Evolutionary conservation across 2,797 vertebrate genomes (phyloP).

Genomic region (Malurus splendens): DNA sequence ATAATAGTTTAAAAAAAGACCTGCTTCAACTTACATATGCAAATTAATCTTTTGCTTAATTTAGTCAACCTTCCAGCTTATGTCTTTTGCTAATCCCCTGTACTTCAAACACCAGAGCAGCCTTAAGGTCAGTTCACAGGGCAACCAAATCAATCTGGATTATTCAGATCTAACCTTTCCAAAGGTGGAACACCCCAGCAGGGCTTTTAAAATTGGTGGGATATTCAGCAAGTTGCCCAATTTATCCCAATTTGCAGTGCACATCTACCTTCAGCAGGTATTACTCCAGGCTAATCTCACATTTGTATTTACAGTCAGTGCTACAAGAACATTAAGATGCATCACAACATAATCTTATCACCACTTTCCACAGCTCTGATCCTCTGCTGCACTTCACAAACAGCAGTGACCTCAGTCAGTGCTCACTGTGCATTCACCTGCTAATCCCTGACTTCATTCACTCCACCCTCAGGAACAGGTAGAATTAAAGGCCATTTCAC

Average conservation of each 20-base stretch:
- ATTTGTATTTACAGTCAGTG: not conserved
- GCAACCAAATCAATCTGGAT: not conserved
- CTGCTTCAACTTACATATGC: not conserved
- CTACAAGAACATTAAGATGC: not conserved
- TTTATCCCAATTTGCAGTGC: not conserved
- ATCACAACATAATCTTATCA: not conserved
- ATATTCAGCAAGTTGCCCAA: not conserved
- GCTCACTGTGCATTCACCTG: not conserved
- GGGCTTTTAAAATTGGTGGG: not conserved
- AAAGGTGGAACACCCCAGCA: not conserved
- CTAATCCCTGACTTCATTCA: not conserved
- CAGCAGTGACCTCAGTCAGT: not conserved
- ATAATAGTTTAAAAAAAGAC: not conserved
- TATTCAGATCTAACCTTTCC: not conserved
- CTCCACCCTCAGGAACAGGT: not conserved
- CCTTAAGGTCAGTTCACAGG: not conserved
- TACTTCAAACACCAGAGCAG: not conserved
- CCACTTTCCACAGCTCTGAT: not conserved
- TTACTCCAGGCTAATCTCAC: not conserved
- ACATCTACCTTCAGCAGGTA: not conserved
- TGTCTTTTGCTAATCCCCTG: not conserved
- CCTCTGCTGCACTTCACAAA: not conserved
- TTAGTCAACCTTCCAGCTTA: not conserved
- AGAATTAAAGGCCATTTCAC: not conserved
- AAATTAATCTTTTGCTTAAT: slow-evolving; percentile 7